phyloP scores from a whole-genome alignment of 1,140 invertebrate species.

The Notospermus geniculatus region DNA sequence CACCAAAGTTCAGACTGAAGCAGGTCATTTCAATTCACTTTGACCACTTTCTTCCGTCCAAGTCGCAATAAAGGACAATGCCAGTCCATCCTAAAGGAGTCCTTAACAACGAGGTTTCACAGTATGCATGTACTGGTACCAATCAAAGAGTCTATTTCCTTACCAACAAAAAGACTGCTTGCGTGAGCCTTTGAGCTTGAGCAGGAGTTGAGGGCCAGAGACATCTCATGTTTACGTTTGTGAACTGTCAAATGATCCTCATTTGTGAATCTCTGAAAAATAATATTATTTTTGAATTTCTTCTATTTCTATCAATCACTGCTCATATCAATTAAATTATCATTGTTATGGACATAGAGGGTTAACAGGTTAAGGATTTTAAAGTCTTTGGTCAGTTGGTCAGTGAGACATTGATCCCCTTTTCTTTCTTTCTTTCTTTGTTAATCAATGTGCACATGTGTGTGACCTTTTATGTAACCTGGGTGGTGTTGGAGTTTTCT shows the following conservation, averaged over 20 bases:
- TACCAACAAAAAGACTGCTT: slow-evolving; percentile 38
- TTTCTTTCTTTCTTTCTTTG: not conserved
- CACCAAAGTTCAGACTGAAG: too few species aligned
- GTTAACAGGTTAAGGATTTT: not conserved
- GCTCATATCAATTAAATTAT: not conserved
- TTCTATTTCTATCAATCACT: too few species aligned
- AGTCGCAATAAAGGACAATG: too few species aligned
- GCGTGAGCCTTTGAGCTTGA: slow-evolving; percentile 16
- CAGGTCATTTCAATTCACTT: too few species aligned
- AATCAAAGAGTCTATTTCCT: slow-evolving; percentile 6
- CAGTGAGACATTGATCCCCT: not conserved
- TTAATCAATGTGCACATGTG: too few species aligned
- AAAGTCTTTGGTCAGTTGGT: not conserved
- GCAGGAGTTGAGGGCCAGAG: slow-evolving; percentile 65
- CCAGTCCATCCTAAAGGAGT: too few species aligned
- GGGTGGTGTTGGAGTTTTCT: not conserved
- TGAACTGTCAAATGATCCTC: slow-evolving; percentile 76
- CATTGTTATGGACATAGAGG: too few species aligned
- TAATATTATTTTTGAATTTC: too few species aligned
- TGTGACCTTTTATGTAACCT: not conserved
- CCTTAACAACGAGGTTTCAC: too few species aligned
- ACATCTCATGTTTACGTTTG: slow-evolving; percentile 77
- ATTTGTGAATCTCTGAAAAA: slow-evolving; percentile 68
- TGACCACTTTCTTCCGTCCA: too few species aligned
- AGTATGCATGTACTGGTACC: too few species aligned